phyloP scores from a whole-genome alignment of 2,113 vertebrate species.

The Hylia prasina region DNA sequence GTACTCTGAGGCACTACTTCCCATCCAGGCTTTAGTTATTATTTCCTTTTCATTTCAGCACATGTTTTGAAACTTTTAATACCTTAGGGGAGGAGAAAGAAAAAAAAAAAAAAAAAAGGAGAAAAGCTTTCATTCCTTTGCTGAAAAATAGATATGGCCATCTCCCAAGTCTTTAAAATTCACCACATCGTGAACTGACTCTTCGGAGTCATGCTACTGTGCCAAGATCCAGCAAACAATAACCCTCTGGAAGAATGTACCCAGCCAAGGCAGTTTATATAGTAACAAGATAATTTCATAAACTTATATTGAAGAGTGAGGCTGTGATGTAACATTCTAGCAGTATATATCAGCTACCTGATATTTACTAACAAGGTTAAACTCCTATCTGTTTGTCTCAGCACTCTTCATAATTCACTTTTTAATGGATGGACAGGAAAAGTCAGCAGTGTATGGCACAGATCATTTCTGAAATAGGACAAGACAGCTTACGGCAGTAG shows the following conservation, averaged over 20 bases:
- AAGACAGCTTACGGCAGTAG: not conserved
- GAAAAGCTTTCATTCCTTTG: conserved; percentile 64
- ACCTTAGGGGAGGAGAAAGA: not conserved
- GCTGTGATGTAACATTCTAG: conserved; percentile 43
- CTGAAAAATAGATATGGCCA: conserved; percentile 62
- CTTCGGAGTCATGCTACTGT: conserved; percentile 14
- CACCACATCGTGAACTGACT: conserved; percentile 22
- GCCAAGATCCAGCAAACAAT: conserved; percentile 41
- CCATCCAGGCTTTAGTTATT: conserved; percentile 66
- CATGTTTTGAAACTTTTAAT: conserved; percentile 64
- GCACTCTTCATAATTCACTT: conserved; percentile 55
- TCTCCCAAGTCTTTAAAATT: conserved; percentile 60
- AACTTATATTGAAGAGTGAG: conserved; percentile 11
- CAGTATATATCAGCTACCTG: conserved; percentile 43
- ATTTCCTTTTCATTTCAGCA: conserved; percentile 68
- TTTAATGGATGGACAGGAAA: conserved; percentile 58
- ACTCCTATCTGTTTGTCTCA: conserved; percentile 55
- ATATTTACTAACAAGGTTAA: conserved; percentile 60
- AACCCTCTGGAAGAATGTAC: conserved; percentile 40
- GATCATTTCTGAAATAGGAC: conserved; percentile 33
- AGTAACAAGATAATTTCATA: conserved; percentile 44
- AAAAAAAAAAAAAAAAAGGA: not conserved
- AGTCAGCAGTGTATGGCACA: conserved; percentile 43
- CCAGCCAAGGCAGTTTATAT: not conserved
- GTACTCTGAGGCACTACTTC: conserved; percentile 43